Conservation (phyloP, 2,113 vertebrate genomes). For the Fulmarus glacialis region DNA sequence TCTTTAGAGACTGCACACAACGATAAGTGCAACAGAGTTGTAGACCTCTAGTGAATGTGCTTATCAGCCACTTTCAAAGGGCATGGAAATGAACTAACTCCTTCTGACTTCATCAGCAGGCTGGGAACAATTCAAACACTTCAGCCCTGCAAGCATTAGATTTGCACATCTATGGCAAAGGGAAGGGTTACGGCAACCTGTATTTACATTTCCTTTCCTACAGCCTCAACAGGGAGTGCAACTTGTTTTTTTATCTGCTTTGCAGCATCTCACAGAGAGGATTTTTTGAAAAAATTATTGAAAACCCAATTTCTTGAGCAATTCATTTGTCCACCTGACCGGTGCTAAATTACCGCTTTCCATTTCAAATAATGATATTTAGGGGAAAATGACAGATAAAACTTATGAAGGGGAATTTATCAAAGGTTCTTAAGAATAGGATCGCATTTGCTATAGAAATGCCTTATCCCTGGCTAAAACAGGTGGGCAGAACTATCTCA, state of each 20-base stretch:
- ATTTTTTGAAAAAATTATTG: background rate
- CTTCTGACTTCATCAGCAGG: background rate
- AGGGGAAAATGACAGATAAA: background rate
- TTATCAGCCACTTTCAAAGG: constrained; percentile 25
- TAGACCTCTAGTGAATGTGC: background rate
- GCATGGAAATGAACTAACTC: background rate
- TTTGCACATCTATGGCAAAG: background rate
- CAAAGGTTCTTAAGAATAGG: background rate
- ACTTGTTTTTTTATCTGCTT: background rate
- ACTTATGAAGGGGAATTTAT: background rate
- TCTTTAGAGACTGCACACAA: background rate
- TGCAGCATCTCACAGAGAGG: background rate
- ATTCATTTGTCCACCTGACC: background rate
- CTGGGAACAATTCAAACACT: background rate
- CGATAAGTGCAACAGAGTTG: background rate
- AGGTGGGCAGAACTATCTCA: background rate
- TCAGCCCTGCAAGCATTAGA: background rate
- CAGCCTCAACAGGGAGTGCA: background rate
- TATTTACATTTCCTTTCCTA: background rate
- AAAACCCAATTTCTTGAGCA: background rate
- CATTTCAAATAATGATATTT: background rate
- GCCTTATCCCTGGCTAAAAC: background rate
- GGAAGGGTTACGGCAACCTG: background rate
- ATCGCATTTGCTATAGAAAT: background rate
- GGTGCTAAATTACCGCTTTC: background rate